Conservation (phyloP, 2,888 invertebrate genomes). For the Anthrax anthrax region DNA sequence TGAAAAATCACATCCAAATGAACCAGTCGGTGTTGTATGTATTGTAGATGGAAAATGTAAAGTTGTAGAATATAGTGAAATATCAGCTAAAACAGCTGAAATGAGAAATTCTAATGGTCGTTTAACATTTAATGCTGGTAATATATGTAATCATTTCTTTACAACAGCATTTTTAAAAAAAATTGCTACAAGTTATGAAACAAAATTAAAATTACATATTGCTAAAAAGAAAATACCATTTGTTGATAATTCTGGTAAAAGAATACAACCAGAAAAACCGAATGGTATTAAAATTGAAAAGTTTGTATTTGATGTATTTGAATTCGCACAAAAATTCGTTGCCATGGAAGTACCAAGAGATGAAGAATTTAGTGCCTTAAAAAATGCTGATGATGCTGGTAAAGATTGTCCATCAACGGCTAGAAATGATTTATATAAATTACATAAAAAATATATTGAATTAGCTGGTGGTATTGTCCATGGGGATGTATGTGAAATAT, state of each 20-base stretch:
- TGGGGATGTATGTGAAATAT: slow-evolving; percentile 67
- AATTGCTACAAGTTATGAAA: slow-evolving; percentile 56
- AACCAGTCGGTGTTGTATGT: slow-evolving; percentile 94
- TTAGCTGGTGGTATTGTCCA: slow-evolving; percentile 65
- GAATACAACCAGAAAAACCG: slow-evolving; percentile 60
- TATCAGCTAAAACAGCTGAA: slow-evolving; percentile 75
- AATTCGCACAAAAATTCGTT: slow-evolving; percentile 78
- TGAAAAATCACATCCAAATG: slow-evolving; percentile 76
- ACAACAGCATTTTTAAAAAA: slow-evolving; percentile 67
- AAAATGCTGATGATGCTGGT: slow-evolving; percentile 76
- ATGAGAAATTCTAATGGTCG: slow-evolving; percentile 60
- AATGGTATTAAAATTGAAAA: slow-evolving; percentile 99
- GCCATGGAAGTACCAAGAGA: slow-evolving; percentile 85
- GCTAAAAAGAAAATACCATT: slow-evolving; percentile 96
- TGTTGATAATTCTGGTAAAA: slow-evolving; percentile 54
- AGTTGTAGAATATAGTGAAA: slow-evolving; percentile 95
- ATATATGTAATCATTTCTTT: slow-evolving; percentile 98
- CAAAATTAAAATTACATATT: slow-evolving; percentile 73
- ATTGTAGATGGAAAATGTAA: slow-evolving; percentile 80
- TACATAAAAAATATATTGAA: slow-evolving; percentile 67
- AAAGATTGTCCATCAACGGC: slow-evolving; percentile 89
- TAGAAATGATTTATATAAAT: slow-evolving; percentile 54
- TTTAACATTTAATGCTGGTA: slow-evolving; percentile 85
- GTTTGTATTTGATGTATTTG: slow-evolving; percentile 98
- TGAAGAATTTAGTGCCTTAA: slow-evolving; percentile 93